Conservation (phyloP, 2,888 invertebrate species). For the Stictocephala bisonia region DNA sequence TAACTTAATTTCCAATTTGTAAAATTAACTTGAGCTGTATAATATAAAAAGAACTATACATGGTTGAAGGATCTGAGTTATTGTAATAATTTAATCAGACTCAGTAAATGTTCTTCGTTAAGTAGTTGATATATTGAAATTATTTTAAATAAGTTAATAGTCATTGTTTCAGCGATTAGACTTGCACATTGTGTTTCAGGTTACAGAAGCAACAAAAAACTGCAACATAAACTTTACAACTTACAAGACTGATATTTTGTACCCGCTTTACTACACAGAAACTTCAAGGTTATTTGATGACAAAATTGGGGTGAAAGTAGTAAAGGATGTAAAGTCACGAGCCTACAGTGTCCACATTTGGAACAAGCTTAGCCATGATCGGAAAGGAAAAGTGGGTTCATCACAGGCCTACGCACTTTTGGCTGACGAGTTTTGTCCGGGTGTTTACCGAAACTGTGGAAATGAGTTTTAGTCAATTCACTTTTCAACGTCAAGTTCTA, state of each 20-base stretch:
- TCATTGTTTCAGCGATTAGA: too few relatives aligned
- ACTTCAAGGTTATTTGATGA: neutral
- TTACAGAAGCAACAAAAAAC: neutral
- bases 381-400: neutral
- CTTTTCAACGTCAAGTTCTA: too few relatives aligned
- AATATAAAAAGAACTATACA: too few relatives aligned
- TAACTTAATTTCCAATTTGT: too few relatives aligned
- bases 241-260: neutral
- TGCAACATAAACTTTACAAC: conserved; percentile 13
- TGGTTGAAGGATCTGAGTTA: too few relatives aligned
- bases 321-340: neutral
- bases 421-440: conserved; percentile 14
- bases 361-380: conserved; percentile 15
- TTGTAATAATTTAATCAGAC: too few relatives aligned
- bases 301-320: neutral
- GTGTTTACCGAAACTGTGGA: conserved; percentile 21
- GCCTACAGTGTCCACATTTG: conserved; percentile 28
- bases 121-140: too few relatives aligned
- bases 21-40: too few relatives aligned
- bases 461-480: too few relatives aligned
- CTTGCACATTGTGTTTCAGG: too few relatives aligned
- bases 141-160: too few relatives aligned
- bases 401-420: conserved; percentile 1
- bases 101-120: too few relatives aligned
- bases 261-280: neutral